Percentiles rank a stretch among this genome's conserved stretches.
phyloP scores from a whole-genome alignment of 2,888 invertebrate species.

The Melinopterus prodromus region DNA sequence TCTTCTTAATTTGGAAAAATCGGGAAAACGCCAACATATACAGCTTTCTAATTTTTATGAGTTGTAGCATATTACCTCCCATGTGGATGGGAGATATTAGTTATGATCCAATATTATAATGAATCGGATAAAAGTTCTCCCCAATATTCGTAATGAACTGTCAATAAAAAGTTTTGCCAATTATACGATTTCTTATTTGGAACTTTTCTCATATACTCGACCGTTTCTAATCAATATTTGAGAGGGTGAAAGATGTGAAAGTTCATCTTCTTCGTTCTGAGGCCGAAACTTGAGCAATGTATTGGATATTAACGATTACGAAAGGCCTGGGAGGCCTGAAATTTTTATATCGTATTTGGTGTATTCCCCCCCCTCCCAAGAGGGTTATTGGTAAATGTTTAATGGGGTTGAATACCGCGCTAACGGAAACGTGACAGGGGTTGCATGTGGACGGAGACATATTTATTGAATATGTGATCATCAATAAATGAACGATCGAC shows the following conservation, averaged over 20 bases:
- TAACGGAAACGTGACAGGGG: no score
- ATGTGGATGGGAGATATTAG: no score
- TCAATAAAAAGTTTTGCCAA: not conserved
- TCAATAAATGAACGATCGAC: no score
- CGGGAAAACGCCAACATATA: no score
- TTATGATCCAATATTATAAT: no score
- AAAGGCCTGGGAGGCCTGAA: not conserved
- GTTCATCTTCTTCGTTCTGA: not conserved
- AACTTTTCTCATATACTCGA: not conserved
- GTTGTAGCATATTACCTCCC: no score
- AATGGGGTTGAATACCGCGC: not conserved
- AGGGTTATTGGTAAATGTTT: not conserved
- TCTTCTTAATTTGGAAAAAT: no score
- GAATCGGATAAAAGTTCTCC: no score
- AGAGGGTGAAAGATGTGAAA: not conserved
- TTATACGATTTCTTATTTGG: not conserved
- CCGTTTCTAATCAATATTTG: not conserved
- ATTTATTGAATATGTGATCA: no score
- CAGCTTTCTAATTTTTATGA: no score
- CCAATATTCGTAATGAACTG: not conserved
- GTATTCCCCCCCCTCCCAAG: not conserved
- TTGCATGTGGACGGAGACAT: no score
- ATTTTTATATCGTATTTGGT: not conserved
- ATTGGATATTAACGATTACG: not conserved
- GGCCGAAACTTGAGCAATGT: not conserved